phyloP scores from a whole-genome alignment of 1,140 invertebrate species.

The Portunus trituberculatus region DNA sequence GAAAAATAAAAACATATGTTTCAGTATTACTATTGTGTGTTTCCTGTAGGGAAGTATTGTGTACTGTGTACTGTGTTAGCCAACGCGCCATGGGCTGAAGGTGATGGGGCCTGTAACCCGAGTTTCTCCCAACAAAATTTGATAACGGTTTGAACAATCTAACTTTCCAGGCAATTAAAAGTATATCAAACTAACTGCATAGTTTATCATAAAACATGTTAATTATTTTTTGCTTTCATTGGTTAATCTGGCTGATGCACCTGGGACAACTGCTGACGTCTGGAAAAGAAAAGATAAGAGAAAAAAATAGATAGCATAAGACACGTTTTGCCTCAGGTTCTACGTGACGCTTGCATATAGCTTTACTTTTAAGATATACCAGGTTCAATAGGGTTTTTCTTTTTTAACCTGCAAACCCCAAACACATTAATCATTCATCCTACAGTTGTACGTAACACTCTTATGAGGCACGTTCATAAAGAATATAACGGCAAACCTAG shows the following conservation, averaged over 20 bases:
- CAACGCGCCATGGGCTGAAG: slow-evolving; percentile 16
- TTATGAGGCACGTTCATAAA: no score
- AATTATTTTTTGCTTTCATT: background rate
- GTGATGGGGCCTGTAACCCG: background rate
- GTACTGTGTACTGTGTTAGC: slow-evolving; percentile 6
- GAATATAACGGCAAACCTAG: background rate
- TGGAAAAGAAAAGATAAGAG: background rate
- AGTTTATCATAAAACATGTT: background rate
- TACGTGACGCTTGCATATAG: no score
- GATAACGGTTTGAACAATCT: slow-evolving; percentile 33
- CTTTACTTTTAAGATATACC: background rate
- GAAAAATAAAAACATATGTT: background rate
- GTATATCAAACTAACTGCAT: background rate
- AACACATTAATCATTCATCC: no score
- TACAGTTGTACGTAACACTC: no score
- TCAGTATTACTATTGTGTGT: background rate
- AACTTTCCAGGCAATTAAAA: background rate
- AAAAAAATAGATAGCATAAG: background rate
- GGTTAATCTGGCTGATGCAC: background rate
- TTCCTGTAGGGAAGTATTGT: background rate
- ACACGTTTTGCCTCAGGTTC: background rate
- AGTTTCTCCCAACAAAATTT: background rate
- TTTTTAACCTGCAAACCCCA: no score
- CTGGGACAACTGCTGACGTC: no score
- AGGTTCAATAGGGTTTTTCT: no score